phyloP scores from a whole-genome alignment of 2,797 vertebrate species.

The Ptychobarbus kaznakovi region DNA sequence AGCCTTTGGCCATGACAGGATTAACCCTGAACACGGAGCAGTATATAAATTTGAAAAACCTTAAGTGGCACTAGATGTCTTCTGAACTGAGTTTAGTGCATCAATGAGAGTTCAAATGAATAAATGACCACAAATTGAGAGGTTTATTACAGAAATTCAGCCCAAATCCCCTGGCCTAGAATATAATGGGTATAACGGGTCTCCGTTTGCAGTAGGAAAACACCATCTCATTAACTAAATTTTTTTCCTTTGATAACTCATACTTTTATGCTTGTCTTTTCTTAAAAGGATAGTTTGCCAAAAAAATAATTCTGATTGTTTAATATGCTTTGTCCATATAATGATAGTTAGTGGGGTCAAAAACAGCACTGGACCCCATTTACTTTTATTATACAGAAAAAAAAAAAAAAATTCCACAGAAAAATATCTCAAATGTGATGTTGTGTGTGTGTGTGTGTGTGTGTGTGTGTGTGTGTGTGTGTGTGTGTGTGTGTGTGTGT shows the following conservation, averaged over 20 bases:
- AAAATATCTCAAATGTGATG: background rate
- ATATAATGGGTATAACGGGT: background rate
- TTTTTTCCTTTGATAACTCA: background rate
- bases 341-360: background rate
- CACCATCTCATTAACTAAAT: background rate
- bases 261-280: background rate
- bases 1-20: slow-evolving; percentile 18
- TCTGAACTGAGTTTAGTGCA: slow-evolving; percentile 10
- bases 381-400: background rate
- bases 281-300: background rate
- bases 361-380: background rate
- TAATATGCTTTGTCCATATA: background rate
- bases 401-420: background rate
- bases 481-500: background rate
- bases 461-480: background rate
- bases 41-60: slow-evolving; percentile 24
- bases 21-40: slow-evolving; percentile 5
- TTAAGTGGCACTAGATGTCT: slow-evolving; percentile 1
- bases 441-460: background rate
- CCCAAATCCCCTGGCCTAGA: background rate
- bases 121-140: slow-evolving; percentile 28
- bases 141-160: slow-evolving; percentile 14
- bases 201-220: background rate
- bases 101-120: slow-evolving; percentile 17
- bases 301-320: fast-evolving